Evolutionary conservation across 2,797 vertebrate genomes (phyloP), one percentile per base, ranked within the genome.

Genomic region (Spondyliosoma cantharus): DNA sequence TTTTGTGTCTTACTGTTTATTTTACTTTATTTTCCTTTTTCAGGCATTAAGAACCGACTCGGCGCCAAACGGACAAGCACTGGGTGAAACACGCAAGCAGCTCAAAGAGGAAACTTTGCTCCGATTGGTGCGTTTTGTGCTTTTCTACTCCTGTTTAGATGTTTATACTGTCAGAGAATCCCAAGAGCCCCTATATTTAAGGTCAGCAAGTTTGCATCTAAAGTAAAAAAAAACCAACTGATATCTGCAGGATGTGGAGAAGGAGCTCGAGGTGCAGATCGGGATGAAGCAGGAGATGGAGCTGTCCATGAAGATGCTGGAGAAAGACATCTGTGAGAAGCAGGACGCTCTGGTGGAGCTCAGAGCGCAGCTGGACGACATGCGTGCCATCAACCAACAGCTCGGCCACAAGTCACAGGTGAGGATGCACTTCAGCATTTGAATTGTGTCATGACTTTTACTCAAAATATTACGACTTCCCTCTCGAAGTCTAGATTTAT

Each of bases 211-310:
- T 14, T 17, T 19, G 20, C 4, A 1, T 57, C 4, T 72, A 20
- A 72, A 11, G 20, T 37, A 48, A 17, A 1, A 22, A 63, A 24
- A 37, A 29, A 27, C 27, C n/a, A 27, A 32, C 7, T 16, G 24
- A 2, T 71, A 1, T 76, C 14, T 76, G 76, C 92, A 99, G 98
- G 98, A 99, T 22, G 97, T 99, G 78, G 98, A 99, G 89, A 97
- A 97, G 57, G 98, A 99, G 90, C 94, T 99, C 90, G 98, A 99
- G 90, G 92, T 96, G 15, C 98, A 99, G 94, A 99, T 99, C 0
- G 97, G 98, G 71, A 98, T 99, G 96, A 96, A 97, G 77, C 98
- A 99, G 93, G 98, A 99, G 94, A 99, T 99, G 98, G 98, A 99
- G 76, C 62, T 99, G 84, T 97, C 97, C 56, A 98, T 99, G 97